Evolutionary conservation across 23 tunicate species (phyloP), one percentile per base, ranked within the genome.

Genomic region (Ascidia mentula): DNA sequence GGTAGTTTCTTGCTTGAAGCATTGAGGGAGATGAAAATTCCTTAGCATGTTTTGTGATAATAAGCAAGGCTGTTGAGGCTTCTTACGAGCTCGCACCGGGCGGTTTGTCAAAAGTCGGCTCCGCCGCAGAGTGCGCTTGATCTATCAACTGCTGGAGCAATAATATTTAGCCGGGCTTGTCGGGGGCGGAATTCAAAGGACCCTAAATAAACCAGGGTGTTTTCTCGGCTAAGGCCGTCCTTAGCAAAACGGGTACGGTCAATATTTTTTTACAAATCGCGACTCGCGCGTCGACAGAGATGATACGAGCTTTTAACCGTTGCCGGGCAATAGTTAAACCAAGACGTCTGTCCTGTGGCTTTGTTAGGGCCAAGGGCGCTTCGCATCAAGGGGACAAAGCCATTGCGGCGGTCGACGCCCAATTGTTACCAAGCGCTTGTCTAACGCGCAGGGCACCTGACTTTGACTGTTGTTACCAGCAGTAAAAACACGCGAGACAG

Each of bases 211-310:
- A 53, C 65, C 22, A 28, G 13, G 13, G 1, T 53, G 65, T 53
- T 53, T 53, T 53, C 28, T 20, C 65, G 24, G 24, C 65, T 53
- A 53, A 20, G 65, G 65, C 65, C 13, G 7, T n/a, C n/a, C n/a
- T n/a, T n/a, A n/a, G 24, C 1, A 53, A 53, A 20, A 26, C 65
- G 24, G 24, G 13, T 20, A 53, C 65, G 65, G 65, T 53, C 65
- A 53, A 53, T 53, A 53, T 53, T 53, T 53, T 53, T 53, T 53
- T 53, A 53, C 65, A 53, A 53, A 53, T 53, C 65, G 65, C 24
- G 24, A 53, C 65, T 53, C 24, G 65, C n/a, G n/a, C n/a, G n/a
- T n/a, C n/a, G n/a, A n/a, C n/a, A n/a, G n/a, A n/a, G n/a, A n/a
- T n/a, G n/a, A n/a, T n/a, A n/a, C n/a, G n/a, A n/a, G n/a, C n/a